Base-by-base conservation (phyloP, 2,797 vertebrate genomes). In the Spizella passerina region DNA sequence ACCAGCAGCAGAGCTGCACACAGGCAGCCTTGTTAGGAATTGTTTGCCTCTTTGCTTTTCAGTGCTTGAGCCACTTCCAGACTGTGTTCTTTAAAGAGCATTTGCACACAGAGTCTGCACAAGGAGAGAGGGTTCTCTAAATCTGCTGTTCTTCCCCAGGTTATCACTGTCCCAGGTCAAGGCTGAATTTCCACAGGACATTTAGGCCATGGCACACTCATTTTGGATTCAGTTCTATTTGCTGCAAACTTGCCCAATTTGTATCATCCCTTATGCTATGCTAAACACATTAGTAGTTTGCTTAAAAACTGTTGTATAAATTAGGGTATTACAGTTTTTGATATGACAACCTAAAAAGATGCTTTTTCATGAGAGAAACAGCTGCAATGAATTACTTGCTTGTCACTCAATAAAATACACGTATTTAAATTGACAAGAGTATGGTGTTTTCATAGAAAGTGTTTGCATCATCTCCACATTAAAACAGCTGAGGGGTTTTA, bases 21-120 rank as follows among this genome's bases (percentile, higher is more conserved):
- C 44, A 86, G 93, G 88, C 92, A 47, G 96, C 98, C 98, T 98
- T 98, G 97, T 98, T 98, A 98, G 98, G 98, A 98, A 97, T 97
- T 97, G 96, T 96, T 97, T 97, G 81, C 72, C 89, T 92, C 72
- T 91, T 66, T 79, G 84, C 71, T 59, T 82, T 91, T 73, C 83
- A 82, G 2, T 38, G 92, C 81, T 97, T 96, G 95, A 96, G 93
- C 56, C 77, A 39, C 70, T 91, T 96, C 83, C 85, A 96, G 94
- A 56, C 60, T 8, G 34, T 83, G 82, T 56, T 92, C 82, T 96
- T 86, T 93, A 92, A 87, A 94, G 81, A 95, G 53, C 83, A 91
- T 94, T 80, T 86, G 61, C 53, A 84, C 53, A 61, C 12, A 39
- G 55, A 39, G 55, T 29, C 49, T 68, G 61, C 46, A 57, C 39